Base-by-base conservation (phyloP, 2,113 vertebrate species). In the Burhinus oedicnemus region DNA sequence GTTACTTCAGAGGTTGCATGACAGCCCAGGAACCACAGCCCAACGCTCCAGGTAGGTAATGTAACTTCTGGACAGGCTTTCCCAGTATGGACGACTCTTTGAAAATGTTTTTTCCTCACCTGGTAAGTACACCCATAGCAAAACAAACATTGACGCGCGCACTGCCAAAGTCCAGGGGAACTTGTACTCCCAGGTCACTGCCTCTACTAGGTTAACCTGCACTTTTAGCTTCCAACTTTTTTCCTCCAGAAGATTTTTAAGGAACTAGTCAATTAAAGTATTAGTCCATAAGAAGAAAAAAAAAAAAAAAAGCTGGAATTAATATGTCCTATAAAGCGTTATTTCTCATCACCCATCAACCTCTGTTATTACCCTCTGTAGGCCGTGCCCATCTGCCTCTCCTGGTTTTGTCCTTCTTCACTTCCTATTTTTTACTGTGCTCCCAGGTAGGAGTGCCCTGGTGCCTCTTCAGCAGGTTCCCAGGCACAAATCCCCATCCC, bases 11-110 rank as follows among this genome's bases (percentile, higher is more conserved):
- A 84, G 17, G 16, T 12, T 77, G 29, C 22, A 18, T 16, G 55
- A 74, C 76, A 94, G 58, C 45, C 77, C 40, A 60, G 23, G 14
- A 87, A 20, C 15, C 36, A 44, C 45, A 58, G 34, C 8, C 40
- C 9, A 36, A 9, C 0, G 0, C 38, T 42, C 64, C 75, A 87
- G 89, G 71, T 66, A 88, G 45, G 38, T 16, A 30, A 55, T 1
- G 19, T 3, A 54, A 16, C 57, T 89, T 49, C 44, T 65, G 40
- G 61, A 91, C 49, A 85, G 49, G 58, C 18, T 85, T 91, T 80
- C n/a, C 44, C 52, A 44, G 36, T 6, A 36, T 0, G 3, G 8
- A 20, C 0, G 38, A 11, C 3, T 29, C 47, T 61, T 52, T 42
- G 34, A 51, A 85, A 88, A n/a, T 15, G 29, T 8, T 64, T 70